A percentile compares a stretch with the other conserved stretches of the same genome.
phyloP scores from a whole-genome alignment of 2,797 vertebrate species.

The Microctenopoma lineatum region DNA sequence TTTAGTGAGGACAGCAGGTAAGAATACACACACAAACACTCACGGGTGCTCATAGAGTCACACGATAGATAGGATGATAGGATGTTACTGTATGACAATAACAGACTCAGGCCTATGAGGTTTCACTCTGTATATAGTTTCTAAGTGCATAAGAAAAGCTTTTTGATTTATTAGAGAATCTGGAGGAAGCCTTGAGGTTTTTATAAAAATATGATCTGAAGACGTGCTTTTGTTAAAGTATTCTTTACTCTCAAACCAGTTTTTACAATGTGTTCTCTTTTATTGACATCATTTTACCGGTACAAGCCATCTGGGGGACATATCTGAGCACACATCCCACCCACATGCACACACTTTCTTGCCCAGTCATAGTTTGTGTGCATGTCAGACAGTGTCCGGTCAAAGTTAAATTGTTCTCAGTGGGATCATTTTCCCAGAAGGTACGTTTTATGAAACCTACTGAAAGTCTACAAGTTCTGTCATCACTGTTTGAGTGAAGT shows the following conservation, averaged over 20 bases:
- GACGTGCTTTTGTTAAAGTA: slow-evolving; percentile 9
- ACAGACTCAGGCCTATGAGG: slow-evolving; percentile 12
- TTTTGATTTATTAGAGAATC: slow-evolving; percentile 24
- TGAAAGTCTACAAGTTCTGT: slow-evolving; percentile 42
- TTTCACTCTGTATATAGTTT: slow-evolving; percentile 5
- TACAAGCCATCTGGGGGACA: slow-evolving; percentile 29
- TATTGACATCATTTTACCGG: slow-evolving; percentile 33
- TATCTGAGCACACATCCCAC: slow-evolving; percentile 22
- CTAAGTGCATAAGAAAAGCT: slow-evolving; percentile 11
- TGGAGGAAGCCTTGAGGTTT: slow-evolving; percentile 9
- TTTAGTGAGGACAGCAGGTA: slow-evolving; percentile 73
- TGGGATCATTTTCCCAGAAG: slow-evolving; percentile 18
- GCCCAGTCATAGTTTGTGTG: slow-evolving; percentile 44
- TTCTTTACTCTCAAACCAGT: slow-evolving; percentile 9
- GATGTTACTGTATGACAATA: slow-evolving; percentile 6
- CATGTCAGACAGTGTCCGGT: slow-evolving; percentile 12
- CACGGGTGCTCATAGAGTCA: slow-evolving; percentile 7
- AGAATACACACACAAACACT: slow-evolving; percentile 12
- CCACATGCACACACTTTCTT: slow-evolving; percentile 5
- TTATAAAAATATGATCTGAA: slow-evolving; percentile 25
- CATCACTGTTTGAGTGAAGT: slow-evolving; percentile 26
- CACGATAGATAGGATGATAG: slow-evolving; percentile 6
- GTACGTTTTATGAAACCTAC: slow-evolving; percentile 35
- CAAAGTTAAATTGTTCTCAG: slow-evolving; percentile 28
- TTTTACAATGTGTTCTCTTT: slow-evolving; percentile 41